Evolutionary conservation across 2,797 vertebrate genomes (phyloP).

Genomic region (Hydrolagus colliei): DNA sequence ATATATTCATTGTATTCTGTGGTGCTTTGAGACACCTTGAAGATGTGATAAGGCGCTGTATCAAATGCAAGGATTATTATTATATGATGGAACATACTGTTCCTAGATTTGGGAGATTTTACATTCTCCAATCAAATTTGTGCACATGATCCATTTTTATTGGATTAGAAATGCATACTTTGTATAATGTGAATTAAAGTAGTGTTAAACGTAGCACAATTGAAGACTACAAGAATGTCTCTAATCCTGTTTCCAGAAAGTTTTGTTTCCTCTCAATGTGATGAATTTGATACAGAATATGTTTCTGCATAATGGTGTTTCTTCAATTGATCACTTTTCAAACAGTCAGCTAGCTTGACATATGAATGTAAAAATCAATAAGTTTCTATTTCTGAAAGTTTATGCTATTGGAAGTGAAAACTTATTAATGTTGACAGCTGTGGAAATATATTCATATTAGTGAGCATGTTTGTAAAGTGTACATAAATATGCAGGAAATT

Average conservation of each 20-base stretch:
- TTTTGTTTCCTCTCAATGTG: neutral
- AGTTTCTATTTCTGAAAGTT: neutral
- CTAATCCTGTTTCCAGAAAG: neutral
- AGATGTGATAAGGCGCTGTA: no score
- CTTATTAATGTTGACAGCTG: neutral
- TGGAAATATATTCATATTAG: neutral
- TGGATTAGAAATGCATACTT: neutral
- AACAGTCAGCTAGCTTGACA: neutral
- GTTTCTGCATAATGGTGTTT: no score
- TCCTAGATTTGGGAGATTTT: neutral
- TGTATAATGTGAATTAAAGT: neutral
- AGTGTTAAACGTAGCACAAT: neutral
- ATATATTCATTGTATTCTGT: no score
- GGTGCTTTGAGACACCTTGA: no score
- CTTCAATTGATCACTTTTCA: neutral
- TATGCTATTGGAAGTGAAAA: neutral
- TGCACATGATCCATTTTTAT: neutral
- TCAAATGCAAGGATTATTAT: no score
- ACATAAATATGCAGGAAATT: neutral
- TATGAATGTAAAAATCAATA: slow-evolving; percentile 1
- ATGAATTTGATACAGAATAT: neutral
- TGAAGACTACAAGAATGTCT: neutral
- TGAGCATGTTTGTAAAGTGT: neutral
- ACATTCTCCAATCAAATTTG: neutral
- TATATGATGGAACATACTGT: neutral